A percentile compares a stretch with the other conserved stretches of the same genome.
Conservation (phyloP, 2,113 vertebrate genomes). For the Galbula dea region DNA sequence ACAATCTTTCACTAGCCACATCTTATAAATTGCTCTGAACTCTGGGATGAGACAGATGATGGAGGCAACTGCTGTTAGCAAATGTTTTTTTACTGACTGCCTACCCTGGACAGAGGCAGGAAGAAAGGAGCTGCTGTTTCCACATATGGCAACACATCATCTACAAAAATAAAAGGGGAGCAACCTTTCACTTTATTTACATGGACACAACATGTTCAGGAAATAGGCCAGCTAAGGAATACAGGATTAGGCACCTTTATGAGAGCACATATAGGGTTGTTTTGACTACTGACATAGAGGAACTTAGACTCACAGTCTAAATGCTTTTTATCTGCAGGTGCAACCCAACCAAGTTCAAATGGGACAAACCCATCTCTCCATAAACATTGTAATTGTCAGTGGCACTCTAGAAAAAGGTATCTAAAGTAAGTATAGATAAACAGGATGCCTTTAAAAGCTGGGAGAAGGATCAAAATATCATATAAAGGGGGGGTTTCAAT, state of each 20-base stretch:
- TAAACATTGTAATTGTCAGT: neutral
- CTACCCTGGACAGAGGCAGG: neutral
- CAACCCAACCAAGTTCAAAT: neutral
- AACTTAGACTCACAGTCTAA: neutral
- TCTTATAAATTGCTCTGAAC: neutral
- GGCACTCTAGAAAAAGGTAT: neutral
- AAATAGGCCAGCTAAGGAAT: neutral
- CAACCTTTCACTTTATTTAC: neutral
- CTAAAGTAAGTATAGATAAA: neutral
- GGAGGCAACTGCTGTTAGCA: neutral
- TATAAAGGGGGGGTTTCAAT: neutral
- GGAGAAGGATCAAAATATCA: neutral
- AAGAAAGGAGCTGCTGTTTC: neutral
- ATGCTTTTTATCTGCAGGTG: neutral
- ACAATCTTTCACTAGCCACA: neutral
- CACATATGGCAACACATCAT: neutral
- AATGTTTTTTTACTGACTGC: neutral
- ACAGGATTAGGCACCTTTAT: neutral
- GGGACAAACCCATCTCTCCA: neutral
- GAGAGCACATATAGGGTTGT: neutral
- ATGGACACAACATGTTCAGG: rapidly evolving
- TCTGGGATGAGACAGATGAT: neutral
- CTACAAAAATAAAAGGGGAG: neutral
- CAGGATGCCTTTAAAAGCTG: neutral
- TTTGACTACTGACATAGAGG: neutral